phyloP scores from a whole-genome alignment of 2,888 invertebrate species.

The Monochamus alternatus region DNA sequence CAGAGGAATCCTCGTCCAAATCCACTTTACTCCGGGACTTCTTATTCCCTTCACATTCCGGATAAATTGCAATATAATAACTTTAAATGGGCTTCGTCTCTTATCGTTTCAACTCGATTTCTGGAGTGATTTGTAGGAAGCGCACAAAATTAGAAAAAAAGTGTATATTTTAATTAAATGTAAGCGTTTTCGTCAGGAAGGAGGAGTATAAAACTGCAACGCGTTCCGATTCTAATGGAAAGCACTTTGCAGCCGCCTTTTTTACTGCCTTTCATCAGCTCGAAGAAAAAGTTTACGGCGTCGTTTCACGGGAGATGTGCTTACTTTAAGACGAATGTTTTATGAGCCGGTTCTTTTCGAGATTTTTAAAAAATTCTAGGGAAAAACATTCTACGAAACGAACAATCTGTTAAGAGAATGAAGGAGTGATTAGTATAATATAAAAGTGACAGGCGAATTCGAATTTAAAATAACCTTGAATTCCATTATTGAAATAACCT shows the following conservation, averaged over 20 bases:
- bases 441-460: too few species aligned
- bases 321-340: constrained; percentile 23
- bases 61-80: constrained; percentile 28
- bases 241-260: constrained; percentile 34
- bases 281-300: constrained; percentile 38
- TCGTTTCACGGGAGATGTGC: constrained; percentile 27
- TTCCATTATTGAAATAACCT: too few species aligned
- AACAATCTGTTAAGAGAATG: too few species aligned
- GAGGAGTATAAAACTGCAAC: constrained; percentile 24
- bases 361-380: not conserved
- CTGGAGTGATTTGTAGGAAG: constrained; percentile 33
- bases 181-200: constrained; percentile 20
- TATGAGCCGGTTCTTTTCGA: constrained; percentile 11
- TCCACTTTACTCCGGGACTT: not conserved
- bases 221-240: constrained; percentile 33
- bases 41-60: not conserved
- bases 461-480: too few species aligned
- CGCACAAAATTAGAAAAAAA: constrained; percentile 14
- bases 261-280: constrained; percentile 39
- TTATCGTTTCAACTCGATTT: constrained; percentile 29
- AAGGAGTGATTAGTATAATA: too few species aligned
- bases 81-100: not conserved
- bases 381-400: too few species aligned
- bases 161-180: constrained; percentile 41
- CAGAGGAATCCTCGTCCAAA: not conserved